Conservation (phyloP, 2,797 vertebrate species). For the Acanthornis magna region DNA sequence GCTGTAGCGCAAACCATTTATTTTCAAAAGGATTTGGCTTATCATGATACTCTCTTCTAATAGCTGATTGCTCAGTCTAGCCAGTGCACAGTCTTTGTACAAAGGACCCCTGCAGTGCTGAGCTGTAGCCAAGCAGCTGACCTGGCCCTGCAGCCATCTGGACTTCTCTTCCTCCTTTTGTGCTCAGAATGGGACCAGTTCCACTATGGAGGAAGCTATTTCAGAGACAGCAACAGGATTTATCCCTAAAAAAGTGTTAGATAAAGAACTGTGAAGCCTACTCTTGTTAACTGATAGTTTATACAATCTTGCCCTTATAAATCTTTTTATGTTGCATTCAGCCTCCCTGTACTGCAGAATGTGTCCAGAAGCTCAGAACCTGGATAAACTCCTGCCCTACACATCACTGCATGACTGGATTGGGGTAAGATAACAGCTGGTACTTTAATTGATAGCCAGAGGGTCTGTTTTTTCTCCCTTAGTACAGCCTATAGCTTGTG, state of each 20-base stretch:
- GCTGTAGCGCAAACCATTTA: not conserved
- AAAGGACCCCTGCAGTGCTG: constrained; percentile 35
- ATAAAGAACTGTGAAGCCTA: not conserved
- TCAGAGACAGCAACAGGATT: not conserved
- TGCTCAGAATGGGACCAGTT: constrained; percentile 23
- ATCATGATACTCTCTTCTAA: not conserved
- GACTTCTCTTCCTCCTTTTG: constrained; percentile 48
- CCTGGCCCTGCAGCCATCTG: constrained; percentile 36
- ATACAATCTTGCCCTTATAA: not conserved
- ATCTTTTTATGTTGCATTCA: constrained; percentile 50
- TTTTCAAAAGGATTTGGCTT: not conserved
- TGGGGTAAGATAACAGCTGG: constrained; percentile 69
- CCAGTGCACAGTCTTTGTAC: not conserved
- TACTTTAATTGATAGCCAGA: not conserved
- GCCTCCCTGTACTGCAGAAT: constrained; percentile 88
- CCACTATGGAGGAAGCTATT: constrained; percentile 20
- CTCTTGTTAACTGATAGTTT: not conserved
- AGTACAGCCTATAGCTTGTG: not conserved
- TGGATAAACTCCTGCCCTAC: constrained; percentile 89
- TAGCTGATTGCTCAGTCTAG: not conserved
- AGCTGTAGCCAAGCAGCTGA: constrained; percentile 54
- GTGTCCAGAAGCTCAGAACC: constrained; percentile 77
- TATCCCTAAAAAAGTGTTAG: not conserved
- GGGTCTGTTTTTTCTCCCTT: not conserved
- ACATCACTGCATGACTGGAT: constrained; percentile 82